phyloP scores from a whole-genome alignment of 2,113 vertebrate species.

The Pseudonaja textilis region DNA sequence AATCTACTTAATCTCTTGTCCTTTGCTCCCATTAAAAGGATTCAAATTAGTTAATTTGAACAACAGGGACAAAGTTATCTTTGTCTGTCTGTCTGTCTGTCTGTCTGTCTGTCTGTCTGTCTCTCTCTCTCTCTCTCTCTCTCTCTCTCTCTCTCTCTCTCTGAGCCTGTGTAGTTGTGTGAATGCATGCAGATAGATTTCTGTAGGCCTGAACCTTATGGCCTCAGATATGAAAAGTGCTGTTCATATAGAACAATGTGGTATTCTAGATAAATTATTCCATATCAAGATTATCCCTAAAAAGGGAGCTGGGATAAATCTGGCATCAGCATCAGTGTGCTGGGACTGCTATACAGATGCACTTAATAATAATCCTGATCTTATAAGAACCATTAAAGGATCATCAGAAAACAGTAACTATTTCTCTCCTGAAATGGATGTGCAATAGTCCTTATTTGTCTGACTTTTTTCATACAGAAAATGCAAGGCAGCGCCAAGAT shows the following conservation, averaged over 20 bases:
- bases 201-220: not conserved
- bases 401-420: not conserved
- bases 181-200: not conserved
- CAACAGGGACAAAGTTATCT: not conserved
- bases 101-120: no score
- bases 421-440: conserved; percentile 1
- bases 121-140: no score
- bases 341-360: not conserved
- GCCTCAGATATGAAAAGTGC: not conserved
- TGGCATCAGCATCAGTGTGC: not conserved
- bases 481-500: conserved; percentile 93
- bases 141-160: not conserved
- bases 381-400: not conserved
- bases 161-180: not conserved
- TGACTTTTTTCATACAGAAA: conserved; percentile 72
- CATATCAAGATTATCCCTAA: not conserved
- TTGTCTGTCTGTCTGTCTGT: not conserved
- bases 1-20: not conserved
- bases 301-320: not conserved
- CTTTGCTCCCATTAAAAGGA: not conserved
- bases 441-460: not conserved
- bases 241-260: not conserved
- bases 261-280: not conserved
- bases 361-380: not conserved
- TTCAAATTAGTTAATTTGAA: not conserved